phyloP scores from a whole-genome alignment of 2,113 vertebrate species.

The Dolichallabes microphthalmus region DNA sequence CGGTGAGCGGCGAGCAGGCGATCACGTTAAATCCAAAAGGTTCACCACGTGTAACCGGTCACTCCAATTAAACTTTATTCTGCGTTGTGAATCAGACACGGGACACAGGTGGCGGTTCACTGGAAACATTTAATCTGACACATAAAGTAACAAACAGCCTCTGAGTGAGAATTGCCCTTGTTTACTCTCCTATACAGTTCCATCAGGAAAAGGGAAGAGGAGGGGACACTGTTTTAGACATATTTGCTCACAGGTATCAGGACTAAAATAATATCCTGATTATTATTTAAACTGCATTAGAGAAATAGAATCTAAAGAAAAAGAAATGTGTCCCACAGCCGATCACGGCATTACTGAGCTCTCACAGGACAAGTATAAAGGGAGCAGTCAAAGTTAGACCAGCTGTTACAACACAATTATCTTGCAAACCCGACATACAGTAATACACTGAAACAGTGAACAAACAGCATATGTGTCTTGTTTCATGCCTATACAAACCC shows the following conservation, averaged over 20 bases:
- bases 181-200: too few species aligned
- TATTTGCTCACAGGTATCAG: background rate
- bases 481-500: background rate
- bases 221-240: too few species aligned
- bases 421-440: background rate
- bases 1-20: too few species aligned
- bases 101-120: too few species aligned
- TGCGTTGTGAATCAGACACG: too few species aligned
- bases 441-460: constrained; percentile 9
- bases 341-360: background rate
- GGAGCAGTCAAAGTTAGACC: background rate
- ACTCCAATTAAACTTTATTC: too few species aligned
- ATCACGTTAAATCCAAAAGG: too few species aligned
- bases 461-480: constrained; percentile 1
- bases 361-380: background rate
- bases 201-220: too few species aligned
- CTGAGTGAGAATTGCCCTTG: too few species aligned
- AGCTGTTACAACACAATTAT: constrained; percentile 19
- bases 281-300: background rate
- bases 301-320: background rate
- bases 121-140: too few species aligned
- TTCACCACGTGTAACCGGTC: too few species aligned
- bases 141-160: too few species aligned
- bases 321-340: background rate
- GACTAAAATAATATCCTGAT: background rate